Percentiles rank a stretch among this genome's conserved stretches.
phyloP scores from a whole-genome alignment of 2,113 vertebrate genomes.

The Ageneiosus marmoratus region DNA sequence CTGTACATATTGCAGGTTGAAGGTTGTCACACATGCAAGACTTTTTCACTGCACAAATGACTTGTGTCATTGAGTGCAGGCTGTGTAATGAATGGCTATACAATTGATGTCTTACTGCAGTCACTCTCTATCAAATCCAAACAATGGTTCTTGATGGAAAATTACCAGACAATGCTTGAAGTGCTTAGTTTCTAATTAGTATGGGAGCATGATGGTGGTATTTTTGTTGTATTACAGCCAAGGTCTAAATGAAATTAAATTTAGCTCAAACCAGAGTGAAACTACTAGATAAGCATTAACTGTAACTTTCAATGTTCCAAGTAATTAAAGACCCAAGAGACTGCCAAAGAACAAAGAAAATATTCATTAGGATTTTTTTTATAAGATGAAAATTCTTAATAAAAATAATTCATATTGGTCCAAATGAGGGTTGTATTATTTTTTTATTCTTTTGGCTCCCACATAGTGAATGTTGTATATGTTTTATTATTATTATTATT shows the following conservation, averaged over 20 bases:
- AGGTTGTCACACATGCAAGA: neutral
- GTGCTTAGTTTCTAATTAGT: constrained; percentile 12
- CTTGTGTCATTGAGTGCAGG: neutral
- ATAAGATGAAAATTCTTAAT: neutral
- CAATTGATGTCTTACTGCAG: neutral
- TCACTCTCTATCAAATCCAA: neutral
- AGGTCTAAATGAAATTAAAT: neutral
- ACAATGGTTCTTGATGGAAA: neutral
- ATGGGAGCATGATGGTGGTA: neutral
- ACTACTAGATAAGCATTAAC: constrained; percentile 6
- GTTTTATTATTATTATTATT: too few species aligned
- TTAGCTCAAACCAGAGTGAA: neutral
- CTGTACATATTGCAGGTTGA: neutral
- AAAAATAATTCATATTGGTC: neutral
- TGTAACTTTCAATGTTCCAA: neutral
- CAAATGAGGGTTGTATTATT: neutral
- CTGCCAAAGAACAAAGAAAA: neutral
- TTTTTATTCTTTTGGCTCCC: too few species aligned
- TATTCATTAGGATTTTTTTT: neutral
- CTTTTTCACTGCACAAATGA: neutral
- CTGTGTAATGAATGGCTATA: neutral
- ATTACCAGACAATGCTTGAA: constrained; percentile 1
- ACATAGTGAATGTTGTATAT: too few species aligned
- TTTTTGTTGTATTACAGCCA: neutral
- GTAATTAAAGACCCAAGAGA: constrained; percentile 2